Base-by-base conservation (phyloP, 2,797 vertebrate species). In the Coluber constrictor region DNA sequence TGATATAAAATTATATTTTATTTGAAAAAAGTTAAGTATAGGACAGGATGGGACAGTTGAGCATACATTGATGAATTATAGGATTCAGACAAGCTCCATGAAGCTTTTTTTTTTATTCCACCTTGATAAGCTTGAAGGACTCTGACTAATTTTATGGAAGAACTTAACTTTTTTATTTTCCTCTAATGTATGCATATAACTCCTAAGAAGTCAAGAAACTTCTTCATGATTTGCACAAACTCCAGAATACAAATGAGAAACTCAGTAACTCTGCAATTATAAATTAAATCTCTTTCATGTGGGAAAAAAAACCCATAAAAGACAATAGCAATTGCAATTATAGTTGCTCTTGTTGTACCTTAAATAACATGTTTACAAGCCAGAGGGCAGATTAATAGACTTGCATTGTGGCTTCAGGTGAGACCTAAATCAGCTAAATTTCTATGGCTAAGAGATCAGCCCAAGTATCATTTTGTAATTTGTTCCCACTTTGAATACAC, bases 291-390 rank as follows among this genome's bases (percentile, higher is more conserved):
- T 89, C 55, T 91, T 89, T 55, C 43, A 86, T 89, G 74, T 83
- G 66, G 12, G 32, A 3, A 16, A 11, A 23, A 18, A 16, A 66
- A 55, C 13, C 10, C 27, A 23, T 91, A 63, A 55, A 66, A 63
- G 79, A 93, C 61, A 74, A 70, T 79, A 91, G 47, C 66, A 89
- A 54, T 32, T 83, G 15, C 56, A 93, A 89, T 91, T 93, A 89
- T 43, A 91, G 61, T 56, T 86, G 90, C n/a, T 54, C 55, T 63
- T 89, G 90, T 91, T 93, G 83, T 86, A 88, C 86, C 66, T 56
- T 89, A 91, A 93, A 89, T 91, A 93, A 83, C 32, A 83, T 25
- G 57, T 83, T 92, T 92, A 61, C 83, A 92, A 91, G 63, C 66
- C 57, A 18, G n/a, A 37, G 66, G 29, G 12, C 20, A 43, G 8